Evolutionary conservation across 2,888 invertebrate genomes (phyloP), one percentile per base, ranked within the genome.

Genomic region (Odontomyia ornata): DNA sequence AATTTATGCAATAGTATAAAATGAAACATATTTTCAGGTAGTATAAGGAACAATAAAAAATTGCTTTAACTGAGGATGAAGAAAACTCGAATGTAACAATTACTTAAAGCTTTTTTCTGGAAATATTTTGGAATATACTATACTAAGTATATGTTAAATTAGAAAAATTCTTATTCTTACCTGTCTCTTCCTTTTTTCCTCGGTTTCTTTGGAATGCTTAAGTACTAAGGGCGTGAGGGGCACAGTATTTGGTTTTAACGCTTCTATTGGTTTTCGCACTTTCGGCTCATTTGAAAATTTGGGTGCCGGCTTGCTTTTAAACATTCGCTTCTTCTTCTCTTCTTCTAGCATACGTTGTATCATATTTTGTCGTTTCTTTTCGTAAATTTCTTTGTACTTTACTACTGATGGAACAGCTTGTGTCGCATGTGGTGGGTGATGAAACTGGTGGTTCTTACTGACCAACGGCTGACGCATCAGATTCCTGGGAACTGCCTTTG

Each of bases 261-360:
- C 0, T 5, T 73, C 73, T 11, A 15, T 13, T 1, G 60, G 57
- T 23, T 23, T 36, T 15, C 30, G 30, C 13, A 18, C 1, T 67
- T 72, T 62, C n/a, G 75, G 79, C 43, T 82, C 80, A 52, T 83
- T 25, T 0, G 77, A 77, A 7, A 84, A 85, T 46, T 85, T 85
- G 0, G 86, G 86, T 21, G 81, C 83, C 2, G 86, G 86, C 0
- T 83, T 82, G 62, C 86, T 85, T 25, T 82, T 85, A 78, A 86
- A 86, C 76, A 84, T 78, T 0, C 86, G 82, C 57, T 81, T 82
- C 76, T 84, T 85, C 0, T 82, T 83, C 52, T 85, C 85, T 30
- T 86, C 84, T 27, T 85, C 82, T 4, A 82, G 80, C 7, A 80
- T 81, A 0, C 80, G 80, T 23, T 82, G 60, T 0, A 81, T 80